Conservation (phyloP, 1,140 invertebrate species). For the Calosoma granatense region DNA sequence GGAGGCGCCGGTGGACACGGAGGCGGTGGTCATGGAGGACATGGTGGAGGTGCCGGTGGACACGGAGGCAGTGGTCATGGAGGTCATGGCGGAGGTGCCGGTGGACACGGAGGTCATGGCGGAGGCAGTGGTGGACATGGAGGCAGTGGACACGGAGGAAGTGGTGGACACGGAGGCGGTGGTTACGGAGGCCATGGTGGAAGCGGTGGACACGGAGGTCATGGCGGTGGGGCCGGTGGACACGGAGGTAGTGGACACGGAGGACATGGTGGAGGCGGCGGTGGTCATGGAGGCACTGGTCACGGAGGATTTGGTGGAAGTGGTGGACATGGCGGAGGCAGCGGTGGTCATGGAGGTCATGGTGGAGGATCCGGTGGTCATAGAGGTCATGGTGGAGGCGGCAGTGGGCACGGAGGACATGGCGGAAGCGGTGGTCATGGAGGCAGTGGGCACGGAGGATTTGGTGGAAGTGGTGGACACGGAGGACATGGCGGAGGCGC, state of each 20-base stretch:
- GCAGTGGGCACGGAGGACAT: constrained; percentile 1
- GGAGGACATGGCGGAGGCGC: background rate
- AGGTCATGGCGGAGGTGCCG: too few relatives aligned
- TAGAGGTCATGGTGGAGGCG: constrained; percentile 11
- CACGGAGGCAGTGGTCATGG: background rate
- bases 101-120: too few relatives aligned
- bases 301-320: background rate
- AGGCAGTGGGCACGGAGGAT: background rate
- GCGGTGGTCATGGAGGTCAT: constrained; percentile 2
- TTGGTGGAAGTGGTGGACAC: background rate
- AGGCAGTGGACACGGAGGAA: too few relatives aligned
- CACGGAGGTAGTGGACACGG: background rate
- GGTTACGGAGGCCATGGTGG: too few relatives aligned
- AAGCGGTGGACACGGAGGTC: too few relatives aligned
- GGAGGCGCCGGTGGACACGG: constrained; percentile 8
- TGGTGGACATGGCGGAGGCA: constrained; percentile 4
- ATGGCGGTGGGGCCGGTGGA: too few relatives aligned
- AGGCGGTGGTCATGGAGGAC: background rate
- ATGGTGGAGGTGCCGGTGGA: constrained; percentile 4
- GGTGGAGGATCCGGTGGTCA: constrained; percentile 6
- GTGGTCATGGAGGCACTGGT: background rate
- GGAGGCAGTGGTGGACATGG: too few relatives aligned
- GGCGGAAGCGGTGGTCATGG: constrained; percentile 1
- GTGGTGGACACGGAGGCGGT: too few relatives aligned
- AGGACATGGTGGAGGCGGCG: background rate